Evolutionary conservation across 2,888 invertebrate species (phyloP), one percentile per base, ranked within the genome.

Genomic region (Cosmorhoe ocellata): DNA sequence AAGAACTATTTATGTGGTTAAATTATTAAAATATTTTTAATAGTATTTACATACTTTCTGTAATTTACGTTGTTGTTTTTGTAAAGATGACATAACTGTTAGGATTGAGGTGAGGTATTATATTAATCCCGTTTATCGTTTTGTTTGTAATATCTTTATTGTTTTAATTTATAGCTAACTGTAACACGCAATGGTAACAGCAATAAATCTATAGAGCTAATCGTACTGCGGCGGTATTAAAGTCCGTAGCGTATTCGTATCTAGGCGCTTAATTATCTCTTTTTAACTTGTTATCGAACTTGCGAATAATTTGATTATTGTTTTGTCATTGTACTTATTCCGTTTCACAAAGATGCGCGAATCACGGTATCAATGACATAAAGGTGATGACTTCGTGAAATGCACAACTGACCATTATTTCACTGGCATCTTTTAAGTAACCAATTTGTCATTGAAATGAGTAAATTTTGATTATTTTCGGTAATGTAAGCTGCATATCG

Each of bases 81-180:
- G 11, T 46, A 31, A 43, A 14, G 18, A 40, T 34, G n/a, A 33
- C 33, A 38, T 37, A 13, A 22, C n/a, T 18, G 13, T 7, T 6
- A 9, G 40, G 11, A 13, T 36, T 36, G 34, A 18, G 14, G 31
- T 30, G 14, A 18, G 11, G 27, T 30, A 30, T 28, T 37, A 32
- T 27, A 18, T 37, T 36, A 42, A 43, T 33, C 33, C 42, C 26
- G 18, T 33, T 38, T 28, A 42, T 40, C 26, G 8, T 31, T 31
- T 10, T 33, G 7, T 31, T 41, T 37, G n/a, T 28, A n/a, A 36
- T 39, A 48, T 56, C 51, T 51, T 42, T 50, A 45, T 53, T 11
- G 26, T 49, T 58, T 53, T n/a, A n/a, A n/a, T 3, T 18, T 50
- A 53, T 28, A 37, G 47, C 43, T 49, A 48, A 27, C 28, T 34